Percentiles rank a stretch among this genome's conserved stretches.
These are phyloP conservation scores for Poeciliopsis turneri DNA, from an alignment of 2,797 vertebrate genomes.

Conservation along the genomic window DNA sequence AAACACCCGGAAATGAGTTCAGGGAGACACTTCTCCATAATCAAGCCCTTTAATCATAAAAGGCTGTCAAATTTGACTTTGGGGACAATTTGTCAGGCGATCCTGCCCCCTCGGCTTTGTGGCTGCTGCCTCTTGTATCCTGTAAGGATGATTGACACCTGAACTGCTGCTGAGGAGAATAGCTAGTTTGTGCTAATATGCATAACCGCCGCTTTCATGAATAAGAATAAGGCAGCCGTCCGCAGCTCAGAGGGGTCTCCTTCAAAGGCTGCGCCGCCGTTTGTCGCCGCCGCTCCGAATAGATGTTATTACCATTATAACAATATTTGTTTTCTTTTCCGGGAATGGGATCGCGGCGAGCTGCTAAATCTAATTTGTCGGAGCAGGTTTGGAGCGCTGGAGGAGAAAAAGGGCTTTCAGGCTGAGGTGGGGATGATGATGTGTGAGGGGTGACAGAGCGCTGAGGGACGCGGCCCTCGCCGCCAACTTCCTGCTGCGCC, in stretches of 20 bases:
- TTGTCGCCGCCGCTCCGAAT: constrained; percentile 77
- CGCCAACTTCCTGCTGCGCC: constrained; percentile 31
- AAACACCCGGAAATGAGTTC: constrained; percentile 80
- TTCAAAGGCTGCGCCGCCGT: constrained; percentile 72
- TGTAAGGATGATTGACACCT: constrained; percentile 86
- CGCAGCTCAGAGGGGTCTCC: constrained; percentile 68
- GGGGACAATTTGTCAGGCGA: constrained; percentile 86
- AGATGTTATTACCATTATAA: constrained; percentile 87
- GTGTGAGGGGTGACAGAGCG: constrained; percentile 67
- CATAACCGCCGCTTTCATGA: constrained; percentile 84
- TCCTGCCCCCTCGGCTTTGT: constrained; percentile 75
- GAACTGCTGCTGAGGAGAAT: constrained; percentile 79
- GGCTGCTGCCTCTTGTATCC: constrained; percentile 76
- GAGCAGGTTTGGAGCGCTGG: constrained; percentile 64
- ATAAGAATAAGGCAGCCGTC: constrained; percentile 82
- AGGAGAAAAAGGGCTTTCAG: constrained; percentile 64
- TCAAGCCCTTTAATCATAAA: constrained; percentile 88
- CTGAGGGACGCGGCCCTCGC: constrained; percentile 44
- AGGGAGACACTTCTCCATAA: constrained; percentile 81
- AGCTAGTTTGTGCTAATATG: constrained; percentile 85
- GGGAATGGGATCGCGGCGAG: constrained; percentile 67
- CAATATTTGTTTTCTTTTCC: constrained; percentile 86
- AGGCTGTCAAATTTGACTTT: constrained; percentile 88
- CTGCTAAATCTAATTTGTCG: constrained; percentile 85
- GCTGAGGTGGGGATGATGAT: constrained; percentile 58